A percentile compares a stretch with the other conserved stretches of the same genome.
phyloP scores from a whole-genome alignment of 2,113 vertebrate species.

The Anseranas semipalmata region DNA sequence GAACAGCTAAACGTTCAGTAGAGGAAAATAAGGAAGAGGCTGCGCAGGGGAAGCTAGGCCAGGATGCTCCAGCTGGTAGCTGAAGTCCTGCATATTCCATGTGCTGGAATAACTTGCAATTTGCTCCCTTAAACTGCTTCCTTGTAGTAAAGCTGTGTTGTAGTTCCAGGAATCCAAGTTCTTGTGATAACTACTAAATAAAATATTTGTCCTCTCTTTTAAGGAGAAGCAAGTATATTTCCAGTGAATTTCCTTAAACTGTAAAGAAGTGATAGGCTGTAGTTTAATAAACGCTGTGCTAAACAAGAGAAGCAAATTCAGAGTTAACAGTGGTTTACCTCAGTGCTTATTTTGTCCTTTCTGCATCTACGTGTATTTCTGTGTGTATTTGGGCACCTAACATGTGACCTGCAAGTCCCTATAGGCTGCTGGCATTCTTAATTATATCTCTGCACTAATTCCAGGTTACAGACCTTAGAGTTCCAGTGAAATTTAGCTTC shows the following conservation, averaged over 20 bases:
- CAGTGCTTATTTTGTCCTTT: not conserved
- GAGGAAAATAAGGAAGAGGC: not conserved
- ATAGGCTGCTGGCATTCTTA: not conserved
- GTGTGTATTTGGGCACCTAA: not conserved
- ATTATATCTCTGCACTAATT: not conserved
- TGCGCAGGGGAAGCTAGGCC: not conserved
- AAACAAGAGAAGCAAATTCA: not conserved
- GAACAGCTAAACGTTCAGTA: not conserved
- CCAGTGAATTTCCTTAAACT: not conserved
- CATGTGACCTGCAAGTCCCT: not conserved
- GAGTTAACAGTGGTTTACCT: not conserved
- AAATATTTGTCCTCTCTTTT: not conserved
- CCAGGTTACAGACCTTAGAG: not conserved
- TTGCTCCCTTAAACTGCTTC: not conserved
- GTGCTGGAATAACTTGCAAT: not conserved
- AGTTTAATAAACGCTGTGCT: not conserved
- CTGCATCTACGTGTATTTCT: too few species aligned
- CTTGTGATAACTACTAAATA: not conserved
- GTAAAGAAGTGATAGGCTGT: not conserved
- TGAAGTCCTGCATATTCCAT: not conserved
- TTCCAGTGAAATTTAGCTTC: not conserved
- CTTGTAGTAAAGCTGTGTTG: not conserved
- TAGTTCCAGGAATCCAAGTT: not conserved
- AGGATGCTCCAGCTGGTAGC: not conserved
- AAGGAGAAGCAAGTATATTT: not conserved